Conservation (phyloP, 2,113 vertebrate species). For the Lanius collurio region DNA sequence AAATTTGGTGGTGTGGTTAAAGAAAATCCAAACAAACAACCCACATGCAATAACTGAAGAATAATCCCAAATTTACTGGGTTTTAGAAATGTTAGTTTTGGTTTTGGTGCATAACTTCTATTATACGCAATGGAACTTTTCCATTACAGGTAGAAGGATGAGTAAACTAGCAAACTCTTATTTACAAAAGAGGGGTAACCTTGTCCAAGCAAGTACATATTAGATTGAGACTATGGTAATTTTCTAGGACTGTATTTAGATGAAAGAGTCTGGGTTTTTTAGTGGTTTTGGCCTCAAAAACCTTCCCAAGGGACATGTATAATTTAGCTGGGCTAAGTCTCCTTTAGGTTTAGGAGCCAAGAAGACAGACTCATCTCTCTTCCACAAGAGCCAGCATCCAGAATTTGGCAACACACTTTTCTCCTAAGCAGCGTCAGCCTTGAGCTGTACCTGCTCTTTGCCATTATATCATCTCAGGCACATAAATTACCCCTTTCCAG, state of each 20-base stretch:
- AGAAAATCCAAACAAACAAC: background rate
- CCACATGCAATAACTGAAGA: background rate
- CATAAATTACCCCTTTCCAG: background rate
- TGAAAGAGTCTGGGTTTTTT: background rate
- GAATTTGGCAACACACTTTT: background rate
- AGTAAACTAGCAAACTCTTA: background rate
- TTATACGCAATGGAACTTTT: background rate
- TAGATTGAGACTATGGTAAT: background rate
- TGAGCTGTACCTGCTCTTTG: background rate
- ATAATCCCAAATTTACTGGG: background rate
- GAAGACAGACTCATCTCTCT: background rate
- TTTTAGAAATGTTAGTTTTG: background rate
- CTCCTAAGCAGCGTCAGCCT: background rate
- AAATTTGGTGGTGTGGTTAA: background rate
- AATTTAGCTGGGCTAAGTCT: background rate
- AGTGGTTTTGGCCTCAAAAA: conserved; percentile 24
- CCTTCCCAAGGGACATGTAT: background rate
- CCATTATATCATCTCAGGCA: background rate
- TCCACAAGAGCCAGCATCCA: background rate
- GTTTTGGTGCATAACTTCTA: background rate
- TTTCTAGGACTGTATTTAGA: conserved; percentile 16
- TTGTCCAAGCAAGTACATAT: background rate
- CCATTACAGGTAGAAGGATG: background rate
- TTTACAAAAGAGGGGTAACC: background rate
- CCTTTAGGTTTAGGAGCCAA: background rate